Conservation (phyloP, 2,113 vertebrate species). For the Calypte anna region DNA sequence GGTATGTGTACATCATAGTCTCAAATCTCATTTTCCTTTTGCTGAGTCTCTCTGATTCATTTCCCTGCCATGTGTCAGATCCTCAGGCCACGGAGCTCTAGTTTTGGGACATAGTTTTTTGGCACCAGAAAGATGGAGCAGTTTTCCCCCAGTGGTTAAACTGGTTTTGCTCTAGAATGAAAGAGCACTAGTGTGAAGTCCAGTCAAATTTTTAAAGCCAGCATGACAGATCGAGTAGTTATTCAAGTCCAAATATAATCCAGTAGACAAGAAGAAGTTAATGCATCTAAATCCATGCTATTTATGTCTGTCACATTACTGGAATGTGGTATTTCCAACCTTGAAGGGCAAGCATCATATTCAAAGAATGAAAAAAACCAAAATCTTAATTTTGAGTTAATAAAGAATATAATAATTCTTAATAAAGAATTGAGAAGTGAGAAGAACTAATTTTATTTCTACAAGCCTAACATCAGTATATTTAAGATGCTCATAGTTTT, state of each 20-base stretch:
- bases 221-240: neutral
- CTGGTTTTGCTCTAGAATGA: neutral
- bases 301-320: neutral
- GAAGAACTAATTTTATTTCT: neutral
- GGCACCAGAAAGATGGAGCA: too few relatives aligned
- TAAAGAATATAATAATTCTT: too few relatives aligned
- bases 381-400: neutral
- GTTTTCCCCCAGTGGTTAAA: neutral
- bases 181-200: neutral
- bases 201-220: neutral
- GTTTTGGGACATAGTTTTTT: neutral
- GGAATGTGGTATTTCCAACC: neutral
- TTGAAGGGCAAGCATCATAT: neutral
- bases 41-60: neutral
- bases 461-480: accelerated
- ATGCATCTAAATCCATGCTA: neutral
- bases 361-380: neutral
- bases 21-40: neutral
- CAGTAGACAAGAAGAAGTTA: neutral
- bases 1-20: neutral
- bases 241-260: neutral
- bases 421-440: neutral
- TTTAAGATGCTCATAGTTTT: neutral
- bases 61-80: neutral
- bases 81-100: neutral